Base-by-base conservation (phyloP, 2,888 invertebrate genomes). In the Fabriciana adippe region DNA sequence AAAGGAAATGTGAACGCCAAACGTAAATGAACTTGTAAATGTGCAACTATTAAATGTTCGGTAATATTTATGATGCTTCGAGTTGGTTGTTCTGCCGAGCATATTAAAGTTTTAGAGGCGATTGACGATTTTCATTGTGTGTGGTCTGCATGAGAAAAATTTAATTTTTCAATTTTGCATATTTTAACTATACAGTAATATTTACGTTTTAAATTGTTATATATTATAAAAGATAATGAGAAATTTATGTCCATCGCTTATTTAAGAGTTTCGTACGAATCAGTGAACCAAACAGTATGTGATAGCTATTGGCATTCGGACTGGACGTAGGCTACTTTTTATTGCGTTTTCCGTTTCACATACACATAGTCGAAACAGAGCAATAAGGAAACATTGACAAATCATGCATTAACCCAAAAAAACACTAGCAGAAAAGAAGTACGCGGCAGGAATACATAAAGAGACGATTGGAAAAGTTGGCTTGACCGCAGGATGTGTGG, bases 401-500 rank as follows among this genome's bases (percentile, higher is more conserved):
- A 66, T 66, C 65, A 45, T 54, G 53, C 54, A 54, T 59, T 54
- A 69, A 69, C 55, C 53, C 55, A 71, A 68, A 69, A 70, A 72
- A 69, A 69, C 55, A 61, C 64, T 59, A 64, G 56, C 55, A 55
- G 67, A 51, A 71, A 66, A 71, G 66, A 72, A 64, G 77, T 72
- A 84, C 86, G 84, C 83, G 81, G 78, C 73, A 72, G 75, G 87
- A 83, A 85, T 85, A 85, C 83, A 80, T 81, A 85, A 85, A 77
- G 81, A 78, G 74, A 74, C 80, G 81, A 88, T 88, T 83, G 87
- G 89, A 85, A 87, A 86, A 88, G 89, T 87, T 87, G 89, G 75
- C 75, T 87, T 88, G 89, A 89, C 90, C 92, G 84, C 90, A 89
- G 92, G 90, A 93, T 92, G 91, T 92, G 90, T 84, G 86, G 86